These are phyloP conservation scores for Porites evermanni DNA, from an alignment of 92 coral and sea anemone genomes.

Conservation along the genomic window DNA sequence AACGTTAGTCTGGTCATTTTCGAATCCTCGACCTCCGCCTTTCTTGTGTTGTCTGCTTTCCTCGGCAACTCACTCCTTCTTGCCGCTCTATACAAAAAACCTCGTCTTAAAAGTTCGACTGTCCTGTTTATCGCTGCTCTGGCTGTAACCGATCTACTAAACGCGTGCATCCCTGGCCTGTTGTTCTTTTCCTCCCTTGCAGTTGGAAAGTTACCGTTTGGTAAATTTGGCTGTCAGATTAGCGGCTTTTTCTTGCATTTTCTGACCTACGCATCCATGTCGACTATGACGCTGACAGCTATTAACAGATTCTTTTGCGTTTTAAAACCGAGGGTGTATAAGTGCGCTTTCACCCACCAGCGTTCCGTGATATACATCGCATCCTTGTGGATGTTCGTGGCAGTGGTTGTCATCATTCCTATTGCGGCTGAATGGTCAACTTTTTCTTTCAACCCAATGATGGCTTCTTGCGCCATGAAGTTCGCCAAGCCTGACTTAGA, in stretches of 20 bases:
- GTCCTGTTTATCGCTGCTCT: not conserved
- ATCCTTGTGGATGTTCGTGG: conserved; percentile 20
- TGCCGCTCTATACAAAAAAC: conserved; percentile 9
- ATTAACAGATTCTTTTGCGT: conserved; percentile 22
- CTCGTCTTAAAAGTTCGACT: conserved; percentile 15
- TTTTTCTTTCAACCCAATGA: conserved; percentile 31
- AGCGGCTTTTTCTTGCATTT: conserved; percentile 32
- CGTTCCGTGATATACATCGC: conserved; percentile 13
- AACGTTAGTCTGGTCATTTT: not conserved
- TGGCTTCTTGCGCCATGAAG: conserved; percentile 32
- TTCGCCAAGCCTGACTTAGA: not conserved
- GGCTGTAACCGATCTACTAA: conserved; percentile 28
- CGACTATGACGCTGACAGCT: conserved; percentile 38
- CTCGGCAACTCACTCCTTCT: conserved; percentile 19
- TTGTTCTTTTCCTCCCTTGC: conserved; percentile 11
- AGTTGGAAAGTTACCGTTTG: not conserved
- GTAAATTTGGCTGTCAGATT: not conserved
- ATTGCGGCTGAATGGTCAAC: conserved; percentile 29
- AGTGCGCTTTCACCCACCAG: not conserved
- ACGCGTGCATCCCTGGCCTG: conserved; percentile 28
- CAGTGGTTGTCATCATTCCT: conserved; percentile 19
- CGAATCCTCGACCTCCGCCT: not conserved
- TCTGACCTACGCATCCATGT: conserved; percentile 13
- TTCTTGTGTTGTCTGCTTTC: not conserved
- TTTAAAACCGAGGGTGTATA: conserved; percentile 6